These are phyloP conservation scores for Conger conger DNA, from an alignment of 2,113 vertebrate species.

Conservation along the genomic window DNA sequence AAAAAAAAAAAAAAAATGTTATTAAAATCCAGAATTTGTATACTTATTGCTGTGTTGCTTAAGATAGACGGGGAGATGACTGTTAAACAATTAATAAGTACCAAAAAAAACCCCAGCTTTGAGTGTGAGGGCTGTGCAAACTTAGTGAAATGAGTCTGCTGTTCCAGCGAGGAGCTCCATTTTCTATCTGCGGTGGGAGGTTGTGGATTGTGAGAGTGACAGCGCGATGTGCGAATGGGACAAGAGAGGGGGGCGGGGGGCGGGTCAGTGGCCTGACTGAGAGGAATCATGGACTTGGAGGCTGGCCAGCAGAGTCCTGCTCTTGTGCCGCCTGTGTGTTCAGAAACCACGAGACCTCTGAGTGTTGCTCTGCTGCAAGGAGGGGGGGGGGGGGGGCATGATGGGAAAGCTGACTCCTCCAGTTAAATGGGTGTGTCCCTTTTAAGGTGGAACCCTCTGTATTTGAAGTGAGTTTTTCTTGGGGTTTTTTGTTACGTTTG, in stretches of 20 bases:
- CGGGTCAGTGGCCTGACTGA: background rate
- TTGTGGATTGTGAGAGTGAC: background rate
- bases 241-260: background rate
- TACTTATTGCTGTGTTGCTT: background rate
- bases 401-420: constrained; percentile 33
- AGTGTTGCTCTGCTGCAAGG: constrained; percentile 10
- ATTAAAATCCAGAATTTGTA: background rate
- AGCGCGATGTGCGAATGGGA: background rate
- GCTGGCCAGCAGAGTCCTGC: constrained; percentile 31
- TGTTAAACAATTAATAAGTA: too few relatives aligned
- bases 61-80: too few relatives aligned
- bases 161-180: background rate
- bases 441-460: constrained; percentile 31
- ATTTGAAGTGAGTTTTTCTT: background rate
- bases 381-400: constrained; percentile 13
- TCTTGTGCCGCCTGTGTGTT: constrained; percentile 47
- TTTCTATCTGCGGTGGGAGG: background rate
- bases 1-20: background rate
- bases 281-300: constrained; percentile 29
- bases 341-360: constrained; percentile 19
- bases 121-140: too few relatives aligned
- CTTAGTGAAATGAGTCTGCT: background rate
- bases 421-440: constrained; percentile 14
- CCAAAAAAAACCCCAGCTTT: too few relatives aligned
- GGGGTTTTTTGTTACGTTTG: background rate